These are phyloP conservation scores for Drosophila prostipennis DNA, from an alignment of 2,888 invertebrate genomes.

Conservation along the genomic window DNA sequence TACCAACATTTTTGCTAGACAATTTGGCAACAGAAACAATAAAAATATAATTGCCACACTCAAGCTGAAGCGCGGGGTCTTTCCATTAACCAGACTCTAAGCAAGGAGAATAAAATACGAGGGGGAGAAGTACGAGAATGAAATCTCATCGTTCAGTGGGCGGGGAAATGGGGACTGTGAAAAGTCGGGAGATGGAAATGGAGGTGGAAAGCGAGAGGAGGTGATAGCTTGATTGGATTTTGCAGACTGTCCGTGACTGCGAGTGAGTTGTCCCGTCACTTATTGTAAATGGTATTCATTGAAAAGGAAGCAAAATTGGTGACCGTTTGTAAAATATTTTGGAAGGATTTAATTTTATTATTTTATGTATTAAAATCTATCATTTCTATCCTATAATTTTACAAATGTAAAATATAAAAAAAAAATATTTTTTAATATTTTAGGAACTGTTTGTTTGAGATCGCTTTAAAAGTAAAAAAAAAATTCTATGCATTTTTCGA, in stretches of 20 bases:
- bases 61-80: constrained; percentile 31
- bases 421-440: no score
- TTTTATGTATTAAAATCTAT: neutral
- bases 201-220: constrained; percentile 10
- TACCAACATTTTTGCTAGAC: constrained; percentile 69
- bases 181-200: constrained; percentile 4
- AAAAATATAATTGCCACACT: constrained; percentile 71
- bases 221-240: constrained; percentile 38
- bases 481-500: no score
- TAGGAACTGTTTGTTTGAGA: no score
- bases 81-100: constrained; percentile 8
- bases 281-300: neutral
- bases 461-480: no score
- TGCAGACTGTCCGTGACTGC: constrained; percentile 6
- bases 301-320: neutral
- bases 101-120: constrained; percentile 19
- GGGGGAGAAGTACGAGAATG: constrained; percentile 12
- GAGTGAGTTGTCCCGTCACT: constrained; percentile 4
- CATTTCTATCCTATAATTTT: neutral
- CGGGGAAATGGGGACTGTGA: neutral
- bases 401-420: neutral
- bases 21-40: constrained; percentile 71
- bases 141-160: constrained; percentile 13
- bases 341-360: neutral
- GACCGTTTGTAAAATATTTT: neutral